phyloP scores from a whole-genome alignment of 2,888 invertebrate species.

The Nomada fabriciana region DNA sequence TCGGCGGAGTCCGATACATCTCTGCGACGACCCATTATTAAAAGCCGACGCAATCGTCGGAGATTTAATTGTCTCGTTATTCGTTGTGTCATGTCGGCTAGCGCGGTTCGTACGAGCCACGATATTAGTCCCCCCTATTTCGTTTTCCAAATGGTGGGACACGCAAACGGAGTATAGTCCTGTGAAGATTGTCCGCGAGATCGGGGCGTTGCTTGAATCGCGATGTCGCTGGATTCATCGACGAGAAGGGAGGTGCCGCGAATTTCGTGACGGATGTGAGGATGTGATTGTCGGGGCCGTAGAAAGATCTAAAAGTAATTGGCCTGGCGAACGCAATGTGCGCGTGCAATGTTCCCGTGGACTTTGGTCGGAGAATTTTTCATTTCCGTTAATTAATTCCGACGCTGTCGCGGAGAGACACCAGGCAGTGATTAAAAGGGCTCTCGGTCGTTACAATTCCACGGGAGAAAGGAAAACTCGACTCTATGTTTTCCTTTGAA shows the following conservation, averaged over 20 bases:
- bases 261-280: neutral
- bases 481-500: conserved; percentile 40
- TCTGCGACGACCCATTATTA: too few species aligned
- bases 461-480: conserved; percentile 4
- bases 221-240: neutral
- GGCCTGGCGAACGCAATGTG: conserved; percentile 4
- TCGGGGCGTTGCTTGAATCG: neutral
- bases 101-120: conserved; percentile 13
- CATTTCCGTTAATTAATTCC: conserved; percentile 56
- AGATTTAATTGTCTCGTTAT: conserved; percentile 28
- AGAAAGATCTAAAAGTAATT: conserved; percentile 19
- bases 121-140: conserved; percentile 20
- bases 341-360: neutral
- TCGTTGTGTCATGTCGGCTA: neutral
- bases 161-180: neutral
- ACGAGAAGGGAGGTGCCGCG: neutral
- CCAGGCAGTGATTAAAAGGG: conserved; percentile 39
- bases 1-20: neutral
- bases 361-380: conserved; percentile 37
- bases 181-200: neutral
- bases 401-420: conserved; percentile 32
- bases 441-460: conserved; percentile 33
- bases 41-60: conserved; percentile 7
- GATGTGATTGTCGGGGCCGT: neutral
- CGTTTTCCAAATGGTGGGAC: conserved; percentile 5